A percentile compares a stretch with the other conserved stretches of the same genome.
phyloP scores from a whole-genome alignment of 2,113 vertebrate species.

The Coturnix japonica region DNA sequence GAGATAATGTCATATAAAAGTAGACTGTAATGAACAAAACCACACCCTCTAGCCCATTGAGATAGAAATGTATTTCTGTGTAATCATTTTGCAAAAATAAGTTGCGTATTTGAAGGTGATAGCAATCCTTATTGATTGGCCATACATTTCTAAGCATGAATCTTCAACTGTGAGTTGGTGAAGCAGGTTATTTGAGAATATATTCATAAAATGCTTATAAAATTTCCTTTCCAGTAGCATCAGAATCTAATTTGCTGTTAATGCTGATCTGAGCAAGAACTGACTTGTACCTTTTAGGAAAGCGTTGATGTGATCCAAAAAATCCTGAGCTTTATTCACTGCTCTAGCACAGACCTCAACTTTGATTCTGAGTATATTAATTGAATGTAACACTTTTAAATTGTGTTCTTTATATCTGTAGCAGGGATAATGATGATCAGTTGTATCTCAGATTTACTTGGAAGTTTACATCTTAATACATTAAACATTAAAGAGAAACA shows the following conservation, averaged over 20 bases:
- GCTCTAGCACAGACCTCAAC: neutral
- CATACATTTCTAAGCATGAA: neutral
- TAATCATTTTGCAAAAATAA: neutral
- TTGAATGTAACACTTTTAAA: neutral
- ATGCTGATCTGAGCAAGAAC: neutral
- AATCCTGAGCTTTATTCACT: neutral
- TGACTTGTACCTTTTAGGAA: neutral
- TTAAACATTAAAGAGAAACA: neutral
- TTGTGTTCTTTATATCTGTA: neutral
- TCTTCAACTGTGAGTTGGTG: neutral
- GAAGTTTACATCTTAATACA: neutral
- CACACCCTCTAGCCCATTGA: neutral
- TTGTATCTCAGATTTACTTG: neutral
- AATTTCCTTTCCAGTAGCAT: neutral
- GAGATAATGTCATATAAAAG: neutral
- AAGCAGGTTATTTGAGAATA: neutral
- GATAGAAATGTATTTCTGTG: neutral
- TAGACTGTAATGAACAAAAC: neutral
- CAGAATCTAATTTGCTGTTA: neutral
- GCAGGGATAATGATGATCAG: neutral
- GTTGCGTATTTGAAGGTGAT: neutral
- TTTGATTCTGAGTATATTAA: neutral
- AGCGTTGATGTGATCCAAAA: neutral
- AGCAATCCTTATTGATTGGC: neutral
- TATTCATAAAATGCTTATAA: neutral